Base-by-base conservation (phyloP, 2,888 invertebrate species). In the Entomobrya multifasciata region DNA sequence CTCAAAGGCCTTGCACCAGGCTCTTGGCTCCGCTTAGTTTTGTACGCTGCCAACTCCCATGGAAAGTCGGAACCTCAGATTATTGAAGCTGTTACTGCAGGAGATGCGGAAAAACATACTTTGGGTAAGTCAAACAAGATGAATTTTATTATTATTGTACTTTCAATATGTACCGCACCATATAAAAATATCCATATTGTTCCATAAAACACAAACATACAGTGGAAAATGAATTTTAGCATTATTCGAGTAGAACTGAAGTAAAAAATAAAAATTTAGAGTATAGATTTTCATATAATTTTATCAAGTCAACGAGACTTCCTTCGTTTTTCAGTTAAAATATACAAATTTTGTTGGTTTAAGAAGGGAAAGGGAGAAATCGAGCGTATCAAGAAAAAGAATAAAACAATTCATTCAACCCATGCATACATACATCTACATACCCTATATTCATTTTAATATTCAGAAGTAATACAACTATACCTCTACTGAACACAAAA, bases 1-100 rank as follows among this genome's bases (percentile, higher is more conserved):
- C 47, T 94, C 95, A 82, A 95, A 96, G 89, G 91, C 94, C 90
- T 96, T 95, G 92, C 97, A 96, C 94, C 94, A 91, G 92, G 96
- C 91, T 92, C 92, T 10, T 90, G 90, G 47, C 92, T 92, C 76
- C 90, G 92, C 60, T 95, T 97, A 91, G 95, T 96, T 92, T 93
- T 97, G 91, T 97, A 96, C 92, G 97, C 97, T 3, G 95, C 96
- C 92, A 97, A 97, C 93, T 96, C 96, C 67, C 97, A 97, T 92
- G 97, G 97, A 76, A 94, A 95, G 87, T 97, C 97, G 91, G 97
- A 97, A 90, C 95, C 97, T 30, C 94, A 95, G 78, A 94, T 96
- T 83, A 95, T 97, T 88, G 97, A 97, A 92, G 96, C 96, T 49
- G 96, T 96, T 91, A 90, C 90, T 60, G 90, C 90, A 17, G 90